phyloP scores from a whole-genome alignment of 2,797 vertebrate genomes.

The Myotis myotis region DNA sequence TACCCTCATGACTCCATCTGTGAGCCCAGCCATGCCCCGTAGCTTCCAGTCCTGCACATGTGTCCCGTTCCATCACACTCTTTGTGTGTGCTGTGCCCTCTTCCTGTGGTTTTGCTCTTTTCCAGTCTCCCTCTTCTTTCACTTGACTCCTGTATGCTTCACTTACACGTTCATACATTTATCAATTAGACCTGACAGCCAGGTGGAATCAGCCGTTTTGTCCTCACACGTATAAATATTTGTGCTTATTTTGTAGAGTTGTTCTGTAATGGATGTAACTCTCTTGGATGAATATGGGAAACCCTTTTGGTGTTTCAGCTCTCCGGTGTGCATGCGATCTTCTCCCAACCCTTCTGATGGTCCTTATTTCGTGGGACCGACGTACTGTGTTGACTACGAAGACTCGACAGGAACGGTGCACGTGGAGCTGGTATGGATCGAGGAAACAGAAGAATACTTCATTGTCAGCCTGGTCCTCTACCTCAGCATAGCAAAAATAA shows the following conservation, averaged over 20 bases:
- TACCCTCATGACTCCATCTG: not conserved
- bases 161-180: fast-evolving
- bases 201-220: fast-evolving
- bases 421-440: conserved; percentile 84
- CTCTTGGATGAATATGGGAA: conserved; percentile 89
- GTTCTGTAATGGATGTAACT: conserved; percentile 91
- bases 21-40: fast-evolving
- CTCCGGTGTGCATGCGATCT: conserved; percentile 83
- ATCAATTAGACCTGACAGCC: too few relatives aligned
- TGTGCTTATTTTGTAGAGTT: conserved; percentile 84
- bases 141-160: not conserved
- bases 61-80: fast-evolving
- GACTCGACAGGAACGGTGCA: conserved; percentile 87
- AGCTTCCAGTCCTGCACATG: fast-evolving
- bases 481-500: conserved; percentile 87
- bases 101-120: not conserved
- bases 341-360: conserved; percentile 23
- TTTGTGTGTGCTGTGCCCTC: not conserved
- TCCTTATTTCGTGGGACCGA: conserved; percentile 84
- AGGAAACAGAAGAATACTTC: conserved; percentile 85
- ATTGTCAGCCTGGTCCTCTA: conserved; percentile 87
- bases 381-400: conserved; percentile 82
- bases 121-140: not conserved
- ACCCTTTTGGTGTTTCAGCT: conserved; percentile 91
- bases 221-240: not conserved